Base-by-base conservation (phyloP, 1,140 invertebrate genomes). In the Sycophila sp. region DNA sequence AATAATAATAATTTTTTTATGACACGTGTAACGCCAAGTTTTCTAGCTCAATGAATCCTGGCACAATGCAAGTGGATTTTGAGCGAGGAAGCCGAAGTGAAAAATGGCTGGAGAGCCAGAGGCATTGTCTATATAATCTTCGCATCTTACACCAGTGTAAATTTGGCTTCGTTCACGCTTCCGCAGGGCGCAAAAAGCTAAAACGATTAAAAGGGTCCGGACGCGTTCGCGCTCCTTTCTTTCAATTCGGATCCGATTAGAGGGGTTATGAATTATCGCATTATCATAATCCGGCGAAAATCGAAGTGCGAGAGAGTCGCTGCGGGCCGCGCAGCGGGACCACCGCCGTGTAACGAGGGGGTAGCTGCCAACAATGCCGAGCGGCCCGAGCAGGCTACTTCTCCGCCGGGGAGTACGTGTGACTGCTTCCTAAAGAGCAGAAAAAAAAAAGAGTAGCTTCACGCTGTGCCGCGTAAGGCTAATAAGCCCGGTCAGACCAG, bases 201-300 rank as follows among this genome's bases (percentile, higher is more conserved):
- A 69, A 69, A 63, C 58, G 67, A 69, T 69, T 69, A 68, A 17
- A 58, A 53, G 26, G 2, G 26, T n/a, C 15, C 34, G 2, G 5
- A 7, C 4, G 53, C 17, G n/a, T 59, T 56, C 45, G n/a, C n/a
- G 22, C 49, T 53, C 11, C 38, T 49, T 19, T 51, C 32, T 13
- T 53, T 64, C 22, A 1, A 49, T 42, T 49, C 24, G 30, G 34
- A 69, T 69, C 59, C 59, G 68, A 69, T 69, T 69, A 69, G 56
- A 53, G 13, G 67, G 58, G 26, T 69, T 42, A 56, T 56, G 59
- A 69, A 63, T 56, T 63, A 69, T 40, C 17, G 68, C 22, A 69
- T 69, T 69, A 69, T 63, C 58, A 56, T 69, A 56, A 69, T 63
- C 59, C 59, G 34, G 10, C 11, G 22, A 62, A 63, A 63, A 69